Percentiles rank a stretch among this genome's conserved stretches.
phyloP scores from a whole-genome alignment of 2,888 invertebrate genomes.

The Lepidonotus clava region DNA sequence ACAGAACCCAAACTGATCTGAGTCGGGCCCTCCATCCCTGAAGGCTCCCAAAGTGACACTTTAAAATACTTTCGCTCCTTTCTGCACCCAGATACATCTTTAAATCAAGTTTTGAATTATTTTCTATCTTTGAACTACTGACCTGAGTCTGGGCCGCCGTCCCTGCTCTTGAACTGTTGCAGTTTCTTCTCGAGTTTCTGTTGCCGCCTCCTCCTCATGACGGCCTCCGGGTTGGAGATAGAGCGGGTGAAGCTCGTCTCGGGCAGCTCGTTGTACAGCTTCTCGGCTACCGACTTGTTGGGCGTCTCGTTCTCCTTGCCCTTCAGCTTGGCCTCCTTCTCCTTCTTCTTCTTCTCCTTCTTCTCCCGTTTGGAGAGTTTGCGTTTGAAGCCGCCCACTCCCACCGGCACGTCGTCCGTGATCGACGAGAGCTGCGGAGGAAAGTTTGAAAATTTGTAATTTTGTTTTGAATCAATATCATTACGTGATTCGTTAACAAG shows the following conservation, averaged over 20 bases:
- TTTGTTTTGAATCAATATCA: too few relatives aligned
- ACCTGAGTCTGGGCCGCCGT: conserved; percentile 94
- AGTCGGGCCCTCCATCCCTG: too few relatives aligned
- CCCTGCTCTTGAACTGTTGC: conserved; percentile 90
- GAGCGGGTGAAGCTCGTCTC: conserved; percentile 98
- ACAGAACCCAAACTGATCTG: too few relatives aligned
- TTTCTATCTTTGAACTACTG: neutral
- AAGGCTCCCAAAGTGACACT: too few relatives aligned
- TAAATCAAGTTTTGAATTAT: too few relatives aligned
- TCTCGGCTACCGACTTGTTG: conserved; percentile 73
- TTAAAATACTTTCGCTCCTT: neutral
- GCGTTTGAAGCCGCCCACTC: conserved; percentile 83
- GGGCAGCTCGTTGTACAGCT: conserved; percentile 88
- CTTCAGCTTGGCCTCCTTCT: conserved; percentile 82
- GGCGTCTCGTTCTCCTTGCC: conserved; percentile 84
- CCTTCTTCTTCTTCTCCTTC: conserved; percentile 95
- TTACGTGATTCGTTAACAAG: too few relatives aligned
- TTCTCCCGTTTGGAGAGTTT: conserved; percentile 98
- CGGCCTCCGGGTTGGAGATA: conserved; percentile 99
- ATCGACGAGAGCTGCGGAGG: conserved; percentile 12
- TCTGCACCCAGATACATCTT: too few relatives aligned
- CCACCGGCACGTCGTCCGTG: conserved; percentile 31
- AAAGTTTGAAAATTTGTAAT: too few relatives aligned
- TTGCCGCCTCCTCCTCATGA: conserved; percentile 97
- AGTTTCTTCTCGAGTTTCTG: conserved; percentile 97